A percentile compares a stretch with the other conserved stretches of the same genome.
phyloP scores from a whole-genome alignment of 2,797 vertebrate genomes.

The Urosaurus nigricauda region DNA sequence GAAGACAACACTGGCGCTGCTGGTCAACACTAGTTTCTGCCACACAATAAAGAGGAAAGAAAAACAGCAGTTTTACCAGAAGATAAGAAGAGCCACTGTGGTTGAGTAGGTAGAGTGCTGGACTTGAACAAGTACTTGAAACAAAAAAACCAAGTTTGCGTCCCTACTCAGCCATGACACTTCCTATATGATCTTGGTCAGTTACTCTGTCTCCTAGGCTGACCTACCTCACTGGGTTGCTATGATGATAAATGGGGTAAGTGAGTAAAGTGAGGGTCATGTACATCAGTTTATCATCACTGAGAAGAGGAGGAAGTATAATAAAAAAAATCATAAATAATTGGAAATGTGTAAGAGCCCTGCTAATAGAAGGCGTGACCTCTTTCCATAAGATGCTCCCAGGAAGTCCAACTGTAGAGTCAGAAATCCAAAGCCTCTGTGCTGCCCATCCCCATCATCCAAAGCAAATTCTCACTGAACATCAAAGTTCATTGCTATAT shows the following conservation, averaged over 20 bases:
- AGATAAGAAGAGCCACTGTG: neutral
- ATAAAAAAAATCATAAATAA: neutral
- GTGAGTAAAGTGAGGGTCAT: no score
- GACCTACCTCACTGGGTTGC: neutral
- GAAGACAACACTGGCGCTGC: constrained; percentile 97
- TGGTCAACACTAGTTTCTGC: constrained; percentile 95
- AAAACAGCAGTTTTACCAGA: neutral
- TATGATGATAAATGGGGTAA: no score
- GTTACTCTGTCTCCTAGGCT: neutral
- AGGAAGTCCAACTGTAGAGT: neutral
- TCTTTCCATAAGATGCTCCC: neutral
- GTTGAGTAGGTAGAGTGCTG: neutral
- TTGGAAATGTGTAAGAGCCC: neutral
- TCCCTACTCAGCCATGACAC: neutral
- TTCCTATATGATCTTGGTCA: neutral
- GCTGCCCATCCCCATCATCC: neutral
- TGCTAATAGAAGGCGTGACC: neutral
- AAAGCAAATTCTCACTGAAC: neutral
- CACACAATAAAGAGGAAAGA: neutral
- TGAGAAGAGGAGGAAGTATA: no score
- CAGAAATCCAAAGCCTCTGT: no score
- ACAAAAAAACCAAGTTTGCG: neutral
- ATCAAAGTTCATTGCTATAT: neutral
- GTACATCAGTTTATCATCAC: no score
- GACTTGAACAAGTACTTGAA: neutral